Conservation (phyloP, 2,113 vertebrate genomes). For the Hippoglossus stenolepis region DNA sequence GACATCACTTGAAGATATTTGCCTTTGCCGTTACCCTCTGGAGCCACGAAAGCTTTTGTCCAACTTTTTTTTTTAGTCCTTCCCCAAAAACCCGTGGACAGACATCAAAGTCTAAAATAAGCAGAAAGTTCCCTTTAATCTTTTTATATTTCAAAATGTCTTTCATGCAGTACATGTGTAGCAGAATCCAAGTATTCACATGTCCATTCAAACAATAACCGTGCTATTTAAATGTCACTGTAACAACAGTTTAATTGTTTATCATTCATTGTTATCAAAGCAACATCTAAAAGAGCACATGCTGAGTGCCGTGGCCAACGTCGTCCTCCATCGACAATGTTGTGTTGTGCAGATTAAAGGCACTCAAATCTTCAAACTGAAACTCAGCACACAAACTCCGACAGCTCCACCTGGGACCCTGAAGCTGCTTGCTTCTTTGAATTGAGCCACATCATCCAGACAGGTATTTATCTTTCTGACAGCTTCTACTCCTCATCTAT, state of each 20-base stretch:
- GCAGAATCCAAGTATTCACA: background rate
- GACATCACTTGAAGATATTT: too few relatives aligned
- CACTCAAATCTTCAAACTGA: constrained; percentile 14
- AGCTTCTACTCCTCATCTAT: background rate
- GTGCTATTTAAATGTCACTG: background rate
- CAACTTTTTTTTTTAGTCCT: too few relatives aligned
- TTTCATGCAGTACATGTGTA: background rate
- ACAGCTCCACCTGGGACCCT: background rate
- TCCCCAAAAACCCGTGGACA: too few relatives aligned
- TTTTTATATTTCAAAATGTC: background rate
- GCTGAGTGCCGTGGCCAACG: background rate
- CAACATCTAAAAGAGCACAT: background rate
- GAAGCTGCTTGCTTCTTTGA: background rate
- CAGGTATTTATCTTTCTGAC: background rate
- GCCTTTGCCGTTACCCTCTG: too few relatives aligned
- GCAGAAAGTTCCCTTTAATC: background rate
- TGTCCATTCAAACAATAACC: background rate
- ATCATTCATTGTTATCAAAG: background rate
- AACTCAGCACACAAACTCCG: background rate
- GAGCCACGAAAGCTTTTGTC: too few relatives aligned
- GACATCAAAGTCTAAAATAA: background rate
- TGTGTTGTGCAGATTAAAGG: constrained; percentile 21
- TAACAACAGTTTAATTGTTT: background rate
- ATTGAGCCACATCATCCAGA: background rate
- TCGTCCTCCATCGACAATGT: background rate